Conservation (phyloP, 37 sponge, comb jelly and placozoan species). For the Crambe crambe region DNA sequence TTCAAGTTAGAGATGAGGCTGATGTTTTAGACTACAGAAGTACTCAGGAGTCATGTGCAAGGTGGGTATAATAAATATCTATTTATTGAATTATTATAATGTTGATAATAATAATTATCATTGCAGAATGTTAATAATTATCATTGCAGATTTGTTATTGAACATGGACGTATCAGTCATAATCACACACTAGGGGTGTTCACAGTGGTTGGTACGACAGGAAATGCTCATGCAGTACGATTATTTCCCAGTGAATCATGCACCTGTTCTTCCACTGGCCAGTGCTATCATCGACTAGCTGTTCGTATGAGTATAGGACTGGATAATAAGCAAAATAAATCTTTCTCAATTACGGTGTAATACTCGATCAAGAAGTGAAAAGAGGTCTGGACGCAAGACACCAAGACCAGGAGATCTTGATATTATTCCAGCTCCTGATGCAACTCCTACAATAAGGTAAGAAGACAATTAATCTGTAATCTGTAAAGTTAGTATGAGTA, state of each 20-base stretch:
- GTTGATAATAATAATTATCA: too few relatives aligned
- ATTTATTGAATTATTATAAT: too few relatives aligned
- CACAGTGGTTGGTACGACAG: neutral
- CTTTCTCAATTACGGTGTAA: neutral
- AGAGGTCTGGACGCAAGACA: neutral
- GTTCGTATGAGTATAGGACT: neutral
- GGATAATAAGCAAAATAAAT: neutral
- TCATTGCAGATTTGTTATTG: too few relatives aligned
- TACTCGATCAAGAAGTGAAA: neutral
- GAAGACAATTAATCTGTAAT: neutral
- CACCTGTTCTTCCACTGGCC: neutral
- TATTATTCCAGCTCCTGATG: neutral
- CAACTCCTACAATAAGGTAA: neutral
- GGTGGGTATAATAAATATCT: too few relatives aligned
- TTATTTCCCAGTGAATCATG: neutral
- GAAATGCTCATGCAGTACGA: neutral
- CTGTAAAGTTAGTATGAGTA: neutral
- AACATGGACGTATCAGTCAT: too few relatives aligned
- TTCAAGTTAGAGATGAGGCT: too few relatives aligned
- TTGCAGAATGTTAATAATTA: too few relatives aligned
- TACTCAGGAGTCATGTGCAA: too few relatives aligned
- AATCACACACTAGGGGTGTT: too few relatives aligned
- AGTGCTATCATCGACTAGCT: neutral
- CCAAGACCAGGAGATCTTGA: neutral
- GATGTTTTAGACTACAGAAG: too few relatives aligned